Base-by-base conservation (phyloP, 2,113 vertebrate genomes). In the Hippocampus comes region DNA sequence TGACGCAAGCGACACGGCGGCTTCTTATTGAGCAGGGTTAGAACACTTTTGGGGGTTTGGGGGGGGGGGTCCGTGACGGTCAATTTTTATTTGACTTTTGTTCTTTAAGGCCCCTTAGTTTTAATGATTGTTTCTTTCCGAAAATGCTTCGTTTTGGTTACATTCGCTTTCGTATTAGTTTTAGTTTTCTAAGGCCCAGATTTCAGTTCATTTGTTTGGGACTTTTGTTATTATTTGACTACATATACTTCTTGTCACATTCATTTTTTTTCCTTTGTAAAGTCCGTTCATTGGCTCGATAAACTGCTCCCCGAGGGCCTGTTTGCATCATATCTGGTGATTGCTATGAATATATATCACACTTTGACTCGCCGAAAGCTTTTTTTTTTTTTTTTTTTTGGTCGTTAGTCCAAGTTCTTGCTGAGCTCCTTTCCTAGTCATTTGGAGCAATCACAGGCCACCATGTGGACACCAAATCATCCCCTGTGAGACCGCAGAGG, bases 391-490 rank as follows among this genome's bases (percentile, higher is more conserved):
- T 27, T 30, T 60, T 20, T 9, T 34, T 61, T 61, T 17, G 66
- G 64, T n/a, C 71, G 68, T 59, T 53, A 42, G 9, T 66, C 27
- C 17, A 11, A 18, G 65, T 75, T 86, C 72, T 71, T 42, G 0
- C 59, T 72, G 66, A 57, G 71, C 64, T 59, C 72, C 34, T 27
- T 68, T 72, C 49, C 63, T 55, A 7, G 72, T 74, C 74, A 76
- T 84, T 83, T 75, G 15, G 57, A 73, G 75, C 69, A 77, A 74
- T 83, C 76, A 67, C 42, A 61, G 74, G 53, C 66, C 41, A 81
- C 77, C 70, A 69, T 70, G 74, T 63, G 80, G 74, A 77, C 77
- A 72, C 63, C 43, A 77, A 76, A 79, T 43, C 76, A 78, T 82
- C 75, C 56, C 43, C 21, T 48, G 49, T 15, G 38, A 79, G 66